These are phyloP conservation scores for Embiotoca jacksoni DNA, from an alignment of 2,113 vertebrate genomes.

Conservation along the genomic window DNA sequence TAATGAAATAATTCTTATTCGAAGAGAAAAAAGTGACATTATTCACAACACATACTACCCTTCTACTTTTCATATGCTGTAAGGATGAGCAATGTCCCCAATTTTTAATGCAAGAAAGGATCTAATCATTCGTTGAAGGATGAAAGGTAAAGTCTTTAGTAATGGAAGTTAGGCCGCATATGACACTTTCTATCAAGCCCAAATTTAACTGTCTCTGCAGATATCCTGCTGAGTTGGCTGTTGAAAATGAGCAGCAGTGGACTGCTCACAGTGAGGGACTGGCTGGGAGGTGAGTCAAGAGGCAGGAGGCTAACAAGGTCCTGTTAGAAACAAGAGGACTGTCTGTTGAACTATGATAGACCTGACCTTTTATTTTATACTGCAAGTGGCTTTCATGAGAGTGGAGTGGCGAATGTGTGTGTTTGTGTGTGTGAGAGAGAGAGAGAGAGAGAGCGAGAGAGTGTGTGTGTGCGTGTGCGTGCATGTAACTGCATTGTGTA, in stretches of 20 bases:
- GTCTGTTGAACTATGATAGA: constrained; percentile 59
- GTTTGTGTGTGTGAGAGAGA: background rate
- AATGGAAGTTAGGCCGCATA: background rate
- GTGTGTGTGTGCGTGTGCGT: background rate
- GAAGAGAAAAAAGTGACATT: background rate
- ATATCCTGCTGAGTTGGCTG: constrained; percentile 26
- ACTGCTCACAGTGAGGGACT: constrained; percentile 24
- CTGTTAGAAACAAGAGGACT: constrained; percentile 58
- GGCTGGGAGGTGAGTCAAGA: constrained; percentile 54
- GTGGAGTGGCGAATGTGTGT: background rate
- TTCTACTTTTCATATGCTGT: background rate
- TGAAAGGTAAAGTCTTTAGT: background rate
- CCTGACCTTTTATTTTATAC: constrained; percentile 52
- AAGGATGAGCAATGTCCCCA: too few relatives aligned
- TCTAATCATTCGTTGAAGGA: background rate
- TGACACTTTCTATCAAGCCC: background rate
- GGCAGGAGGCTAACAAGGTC: constrained; percentile 61
- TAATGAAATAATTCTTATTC: background rate
- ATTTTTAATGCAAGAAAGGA: background rate
- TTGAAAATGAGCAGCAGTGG: constrained; percentile 24
- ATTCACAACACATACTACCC: background rate
- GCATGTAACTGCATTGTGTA: background rate
- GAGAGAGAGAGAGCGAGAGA: background rate
- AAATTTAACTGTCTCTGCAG: constrained; percentile 12
- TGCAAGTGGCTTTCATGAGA: constrained; percentile 31